A percentile compares a stretch with the other conserved stretches of the same genome.
These are phyloP conservation scores for Epinotia bilunana DNA, from an alignment of 2,888 invertebrate species.

Conservation along the genomic window DNA sequence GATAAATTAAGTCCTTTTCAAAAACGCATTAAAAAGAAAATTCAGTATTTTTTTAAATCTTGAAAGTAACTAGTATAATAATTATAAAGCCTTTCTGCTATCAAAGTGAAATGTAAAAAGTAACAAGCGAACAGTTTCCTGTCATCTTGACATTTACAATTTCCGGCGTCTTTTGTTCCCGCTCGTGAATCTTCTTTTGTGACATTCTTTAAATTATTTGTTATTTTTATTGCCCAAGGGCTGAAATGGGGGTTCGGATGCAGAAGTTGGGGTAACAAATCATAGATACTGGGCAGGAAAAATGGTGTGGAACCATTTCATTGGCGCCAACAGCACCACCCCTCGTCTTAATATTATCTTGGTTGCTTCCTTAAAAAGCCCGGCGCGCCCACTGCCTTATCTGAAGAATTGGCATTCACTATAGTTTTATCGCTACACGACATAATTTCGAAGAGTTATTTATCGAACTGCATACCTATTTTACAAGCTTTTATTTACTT, in stretches of 20 bases:
- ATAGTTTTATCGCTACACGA: too few relatives aligned
- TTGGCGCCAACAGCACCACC: neutral
- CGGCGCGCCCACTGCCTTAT: too few relatives aligned
- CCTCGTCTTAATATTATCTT: neutral
- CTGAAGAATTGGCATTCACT: too few relatives aligned
- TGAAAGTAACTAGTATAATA: neutral
- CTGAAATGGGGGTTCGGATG: conserved; percentile 3
- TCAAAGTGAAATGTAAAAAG: neutral
- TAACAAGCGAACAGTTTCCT: conserved; percentile 5
- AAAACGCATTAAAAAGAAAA: neutral
- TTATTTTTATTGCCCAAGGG: conserved; percentile 28
- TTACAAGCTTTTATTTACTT: too few relatives aligned
- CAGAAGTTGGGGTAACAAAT: conserved; percentile 30
- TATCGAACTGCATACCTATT: too few relatives aligned
- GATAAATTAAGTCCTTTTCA: neutral
- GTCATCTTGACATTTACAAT: conserved; percentile 39
- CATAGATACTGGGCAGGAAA: neutral
- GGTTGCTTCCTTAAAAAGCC: too few relatives aligned
- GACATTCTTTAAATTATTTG: conserved; percentile 39
- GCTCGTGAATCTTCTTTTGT: conserved; percentile 40
- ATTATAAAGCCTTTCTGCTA: conserved; percentile 1
- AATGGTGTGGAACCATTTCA: neutral
- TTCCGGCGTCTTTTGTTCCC: conserved; percentile 33
- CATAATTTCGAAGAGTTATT: too few relatives aligned
- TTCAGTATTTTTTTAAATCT: neutral